Conservation (phyloP, 2,888 invertebrate species). For the Xiphydria camelus region DNA sequence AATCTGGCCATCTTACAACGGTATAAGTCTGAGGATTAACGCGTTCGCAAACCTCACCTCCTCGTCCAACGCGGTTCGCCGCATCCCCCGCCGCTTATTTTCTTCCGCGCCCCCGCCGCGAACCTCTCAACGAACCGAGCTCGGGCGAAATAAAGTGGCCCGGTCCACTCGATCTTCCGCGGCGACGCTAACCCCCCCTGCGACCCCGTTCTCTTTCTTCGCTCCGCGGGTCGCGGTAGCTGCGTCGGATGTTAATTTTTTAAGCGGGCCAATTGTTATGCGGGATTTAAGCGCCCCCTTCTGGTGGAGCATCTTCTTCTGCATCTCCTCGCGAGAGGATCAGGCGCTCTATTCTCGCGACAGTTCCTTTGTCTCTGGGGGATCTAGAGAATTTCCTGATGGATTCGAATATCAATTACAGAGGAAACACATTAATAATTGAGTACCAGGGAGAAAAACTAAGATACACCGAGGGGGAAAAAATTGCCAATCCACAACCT, state of each 20-base stretch:
- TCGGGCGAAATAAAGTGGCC: slow-evolving; percentile 11
- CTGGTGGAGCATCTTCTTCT: background rate
- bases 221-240: slow-evolving; percentile 7
- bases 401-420: no score
- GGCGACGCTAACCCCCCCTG: background rate
- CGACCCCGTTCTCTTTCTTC: background rate
- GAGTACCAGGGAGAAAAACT: no score
- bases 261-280: slow-evolving; percentile 11
- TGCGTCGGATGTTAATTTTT: slow-evolving; percentile 23
- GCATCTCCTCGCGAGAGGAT: no score
- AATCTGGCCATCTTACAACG: slow-evolving; percentile 55
- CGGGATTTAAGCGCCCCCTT: background rate
- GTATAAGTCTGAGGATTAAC: slow-evolving; percentile 56
- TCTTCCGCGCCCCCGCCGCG: slow-evolving; percentile 11
- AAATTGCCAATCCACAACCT: no score
- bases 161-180: background rate
- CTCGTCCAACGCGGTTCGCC: no score
- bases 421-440: no score
- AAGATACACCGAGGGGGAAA: no score
- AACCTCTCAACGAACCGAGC: slow-evolving; percentile 10
- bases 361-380: no score
- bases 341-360: no score
- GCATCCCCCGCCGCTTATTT: slow-evolving; percentile 19
- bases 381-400: no score
- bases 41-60: slow-evolving; percentile 35